Conservation (phyloP, 2,113 vertebrate species). For the Engraulis encrasicolus region DNA sequence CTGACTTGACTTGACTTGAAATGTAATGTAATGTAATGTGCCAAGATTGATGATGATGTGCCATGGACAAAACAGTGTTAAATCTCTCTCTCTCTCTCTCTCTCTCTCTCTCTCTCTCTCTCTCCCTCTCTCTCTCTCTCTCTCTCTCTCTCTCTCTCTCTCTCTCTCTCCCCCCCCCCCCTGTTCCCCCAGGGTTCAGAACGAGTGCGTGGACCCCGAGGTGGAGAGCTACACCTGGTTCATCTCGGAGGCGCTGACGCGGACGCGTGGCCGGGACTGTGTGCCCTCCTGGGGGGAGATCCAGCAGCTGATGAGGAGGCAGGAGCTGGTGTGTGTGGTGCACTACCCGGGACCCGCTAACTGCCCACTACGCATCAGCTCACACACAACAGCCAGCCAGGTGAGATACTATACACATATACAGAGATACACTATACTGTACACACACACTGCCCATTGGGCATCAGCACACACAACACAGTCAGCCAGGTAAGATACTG, state of each 20-base stretch:
- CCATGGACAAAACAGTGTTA: too few relatives aligned
- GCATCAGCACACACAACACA: too few relatives aligned
- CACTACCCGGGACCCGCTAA: conserved; percentile 85
- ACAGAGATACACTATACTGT: neutral
- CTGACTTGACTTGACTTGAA: too few relatives aligned
- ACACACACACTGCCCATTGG: conserved; percentile 11
- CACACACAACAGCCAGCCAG: conserved; percentile 92
- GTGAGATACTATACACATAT: conserved; percentile 65
- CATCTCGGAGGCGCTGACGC: conserved; percentile 85
- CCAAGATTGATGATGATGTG: too few relatives aligned
- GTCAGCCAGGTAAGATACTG: too few relatives aligned
- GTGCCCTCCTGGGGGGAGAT: conserved; percentile 96
- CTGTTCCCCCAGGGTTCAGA: conserved; percentile 80
- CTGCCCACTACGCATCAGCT: conserved; percentile 89
- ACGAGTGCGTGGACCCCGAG: conserved; percentile 81
- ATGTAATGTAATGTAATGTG: too few relatives aligned
- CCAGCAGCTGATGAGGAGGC: conserved; percentile 84
- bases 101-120: conserved; percentile 54
- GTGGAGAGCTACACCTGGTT: conserved; percentile 90
- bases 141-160: conserved; percentile 3
- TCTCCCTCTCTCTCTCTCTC: conserved; percentile 31
- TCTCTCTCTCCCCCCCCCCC: too few relatives aligned
- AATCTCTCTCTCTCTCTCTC: conserved; percentile 39
- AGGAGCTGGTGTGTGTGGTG: conserved; percentile 86
- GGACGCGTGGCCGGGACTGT: conserved; percentile 84